Evolutionary conservation across 2,113 vertebrate genomes (phyloP), one percentile per base, ranked within the genome.

Genomic region (Monopterus albus): DNA sequence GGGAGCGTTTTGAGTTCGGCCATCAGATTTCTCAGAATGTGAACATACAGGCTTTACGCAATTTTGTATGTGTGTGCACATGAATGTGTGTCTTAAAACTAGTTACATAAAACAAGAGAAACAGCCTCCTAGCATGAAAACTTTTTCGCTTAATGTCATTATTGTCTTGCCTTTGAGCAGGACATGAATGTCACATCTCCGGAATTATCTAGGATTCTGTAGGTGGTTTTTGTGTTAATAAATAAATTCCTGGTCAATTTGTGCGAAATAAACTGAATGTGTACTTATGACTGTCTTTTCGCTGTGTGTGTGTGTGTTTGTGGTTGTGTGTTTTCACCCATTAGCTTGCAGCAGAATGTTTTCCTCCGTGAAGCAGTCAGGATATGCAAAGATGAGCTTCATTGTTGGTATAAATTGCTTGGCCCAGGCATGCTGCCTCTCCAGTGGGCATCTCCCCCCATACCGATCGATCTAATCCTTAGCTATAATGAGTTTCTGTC

Each of bases 391-490:
- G 85, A 86, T 80, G 80, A 84, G 79, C 73, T 84, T 79, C 75
- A 88, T 89, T 91, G 88, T 90, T 90, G 88, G 84, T 79, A 88
- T 84, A 91, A 91, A 91, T 91, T 91, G 91, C 89, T 78, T 71
- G 78, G 87, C 63, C 78, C 79, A 62, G 83, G 82, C 79, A 62
- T 56, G 75, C 84, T 61, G 78, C 70, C 81, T 87, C 85, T 88
- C 72, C 78, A 61, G 80, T 25, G 62, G 83, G 81, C 86, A 84
- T 65, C 68, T 29, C 55, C 71, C 42, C 56, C 68, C 74, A 31
- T 63, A 59, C 83, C 77, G 84, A 92, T 92, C 87, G 75, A 91
- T 90, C 82, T 89, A 91, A 92, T 91, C 90, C 89, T 84, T 46
- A 13, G 47, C 87, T 79, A 59, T 91, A 91, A 90, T 92, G 91